Percentiles rank a stretch among this genome's conserved stretches.
Conservation (phyloP, 2,797 vertebrate genomes). For the Acanthopagrus latus region DNA sequence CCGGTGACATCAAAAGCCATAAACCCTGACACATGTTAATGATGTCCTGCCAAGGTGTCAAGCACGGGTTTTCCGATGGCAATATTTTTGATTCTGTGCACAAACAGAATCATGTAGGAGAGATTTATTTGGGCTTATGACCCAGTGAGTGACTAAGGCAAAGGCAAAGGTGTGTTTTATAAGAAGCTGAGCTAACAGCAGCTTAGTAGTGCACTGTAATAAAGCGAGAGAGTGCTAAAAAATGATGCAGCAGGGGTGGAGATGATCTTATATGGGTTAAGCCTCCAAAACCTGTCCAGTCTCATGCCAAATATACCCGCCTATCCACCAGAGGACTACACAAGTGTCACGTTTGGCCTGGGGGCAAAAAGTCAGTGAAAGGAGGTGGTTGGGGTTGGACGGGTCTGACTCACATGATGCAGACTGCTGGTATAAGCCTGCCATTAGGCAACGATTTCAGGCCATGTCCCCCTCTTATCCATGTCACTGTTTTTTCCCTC, state of each 20-base stretch:
- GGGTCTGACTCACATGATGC: too few species aligned
- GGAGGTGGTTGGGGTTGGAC: too few species aligned
- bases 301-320: too few species aligned
- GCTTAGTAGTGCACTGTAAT: not conserved
- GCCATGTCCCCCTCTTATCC: too few species aligned
- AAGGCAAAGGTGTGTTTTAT: slow-evolving; percentile 12
- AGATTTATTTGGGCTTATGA: slow-evolving; percentile 23
- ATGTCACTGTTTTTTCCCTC: too few species aligned
- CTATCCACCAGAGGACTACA: too few species aligned
- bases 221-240: not conserved
- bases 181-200: not conserved
- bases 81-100: slow-evolving; percentile 26
- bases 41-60: slow-evolving; percentile 64
- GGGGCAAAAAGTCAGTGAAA: too few species aligned
- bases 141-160: not conserved
- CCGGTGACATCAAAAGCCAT: slow-evolving; percentile 61
- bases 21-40: slow-evolving; percentile 49
- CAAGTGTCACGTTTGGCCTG: too few species aligned
- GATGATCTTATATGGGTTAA: not conserved
- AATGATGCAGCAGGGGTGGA: not conserved
- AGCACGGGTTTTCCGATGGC: slow-evolving; percentile 50
- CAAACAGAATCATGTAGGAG: slow-evolving; percentile 48
- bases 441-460: too few species aligned
- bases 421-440: too few species aligned
- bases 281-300: not conserved